Percentiles rank a stretch among this genome's conserved stretches.
Evolutionary conservation across 2,113 vertebrate genomes (phyloP).

Genomic region (Clarias gariepinus): DNA sequence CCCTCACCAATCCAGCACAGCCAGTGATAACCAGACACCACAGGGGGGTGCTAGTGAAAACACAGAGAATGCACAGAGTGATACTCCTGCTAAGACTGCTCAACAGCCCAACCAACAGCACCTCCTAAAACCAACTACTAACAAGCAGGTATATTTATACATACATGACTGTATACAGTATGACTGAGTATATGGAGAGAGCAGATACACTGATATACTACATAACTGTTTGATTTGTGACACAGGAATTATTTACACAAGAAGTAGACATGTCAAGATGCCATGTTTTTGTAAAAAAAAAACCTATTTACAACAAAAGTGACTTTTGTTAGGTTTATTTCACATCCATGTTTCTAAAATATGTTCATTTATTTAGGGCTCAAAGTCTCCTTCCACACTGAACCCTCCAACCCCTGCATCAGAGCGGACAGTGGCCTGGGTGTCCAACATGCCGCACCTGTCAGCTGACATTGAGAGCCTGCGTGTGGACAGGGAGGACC

Average conservation of each 20-base stretch:
- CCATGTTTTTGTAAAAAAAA: background rate
- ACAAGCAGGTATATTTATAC: slow-evolving; percentile 69
- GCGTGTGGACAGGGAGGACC: slow-evolving; percentile 89
- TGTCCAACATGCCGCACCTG: slow-evolving; percentile 96
- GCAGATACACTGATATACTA: background rate
- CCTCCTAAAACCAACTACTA: slow-evolving; percentile 72
- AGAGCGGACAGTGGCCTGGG: slow-evolving; percentile 93
- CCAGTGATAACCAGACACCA: slow-evolving; percentile 66
- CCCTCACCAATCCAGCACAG: slow-evolving; percentile 75
- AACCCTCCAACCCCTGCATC: slow-evolving; percentile 82
- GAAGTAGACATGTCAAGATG: background rate
- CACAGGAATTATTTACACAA: background rate
- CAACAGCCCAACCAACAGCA: slow-evolving; percentile 71
- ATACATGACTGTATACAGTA: background rate
- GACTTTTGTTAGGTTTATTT: background rate
- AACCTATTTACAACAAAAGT: background rate
- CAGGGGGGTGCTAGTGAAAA: slow-evolving; percentile 56
- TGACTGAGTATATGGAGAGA: background rate
- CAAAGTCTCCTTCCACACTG: slow-evolving; percentile 82
- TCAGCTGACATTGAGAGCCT: slow-evolving; percentile 95
- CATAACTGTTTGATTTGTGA: background rate
- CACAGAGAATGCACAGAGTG: slow-evolving; percentile 68
- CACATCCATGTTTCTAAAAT: slow-evolving; percentile 18
- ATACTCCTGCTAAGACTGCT: slow-evolving; percentile 65
- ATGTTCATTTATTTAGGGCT: slow-evolving; percentile 70